phyloP scores from a whole-genome alignment of 2,797 vertebrate species.

The Pipistrellus pygmaeus region DNA sequence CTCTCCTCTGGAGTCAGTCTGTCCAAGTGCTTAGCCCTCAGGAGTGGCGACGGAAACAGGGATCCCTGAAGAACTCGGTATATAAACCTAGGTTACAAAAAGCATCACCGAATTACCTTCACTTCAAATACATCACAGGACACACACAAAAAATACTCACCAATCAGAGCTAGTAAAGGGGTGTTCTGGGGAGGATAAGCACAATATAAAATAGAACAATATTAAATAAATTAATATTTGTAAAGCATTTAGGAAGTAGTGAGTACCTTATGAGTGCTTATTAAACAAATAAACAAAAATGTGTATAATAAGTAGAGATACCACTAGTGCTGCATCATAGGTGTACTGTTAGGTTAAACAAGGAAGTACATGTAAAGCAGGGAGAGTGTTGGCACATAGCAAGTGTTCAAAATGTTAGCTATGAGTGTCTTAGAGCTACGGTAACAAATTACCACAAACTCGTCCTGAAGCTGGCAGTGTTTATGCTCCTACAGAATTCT shows the following conservation, averaged over 20 bases:
- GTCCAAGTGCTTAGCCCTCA: constrained; percentile 87
- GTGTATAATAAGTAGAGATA: background rate
- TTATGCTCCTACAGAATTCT: background rate
- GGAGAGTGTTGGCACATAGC: background rate
- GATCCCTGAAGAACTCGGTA: constrained; percentile 89
- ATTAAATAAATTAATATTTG: background rate
- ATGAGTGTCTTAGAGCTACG: background rate
- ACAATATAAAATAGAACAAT: background rate
- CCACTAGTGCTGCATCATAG: background rate
- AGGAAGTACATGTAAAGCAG: background rate
- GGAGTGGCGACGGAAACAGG: constrained; percentile 84
- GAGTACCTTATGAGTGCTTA: background rate
- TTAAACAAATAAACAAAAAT: constrained; percentile 11
- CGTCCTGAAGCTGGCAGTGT: background rate
- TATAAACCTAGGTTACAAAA: constrained; percentile 88
- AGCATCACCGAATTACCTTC: constrained; percentile 57
- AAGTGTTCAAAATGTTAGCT: background rate
- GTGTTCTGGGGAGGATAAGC: background rate
- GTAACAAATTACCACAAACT: background rate
- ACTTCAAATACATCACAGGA: background rate
- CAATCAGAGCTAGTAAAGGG: background rate
- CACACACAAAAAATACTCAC: background rate
- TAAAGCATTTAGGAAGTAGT: background rate
- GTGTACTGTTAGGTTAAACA: background rate
- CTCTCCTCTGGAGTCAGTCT: constrained; percentile 76